Conservation (phyloP, 2,888 invertebrate species). For the Euclidia mi region DNA sequence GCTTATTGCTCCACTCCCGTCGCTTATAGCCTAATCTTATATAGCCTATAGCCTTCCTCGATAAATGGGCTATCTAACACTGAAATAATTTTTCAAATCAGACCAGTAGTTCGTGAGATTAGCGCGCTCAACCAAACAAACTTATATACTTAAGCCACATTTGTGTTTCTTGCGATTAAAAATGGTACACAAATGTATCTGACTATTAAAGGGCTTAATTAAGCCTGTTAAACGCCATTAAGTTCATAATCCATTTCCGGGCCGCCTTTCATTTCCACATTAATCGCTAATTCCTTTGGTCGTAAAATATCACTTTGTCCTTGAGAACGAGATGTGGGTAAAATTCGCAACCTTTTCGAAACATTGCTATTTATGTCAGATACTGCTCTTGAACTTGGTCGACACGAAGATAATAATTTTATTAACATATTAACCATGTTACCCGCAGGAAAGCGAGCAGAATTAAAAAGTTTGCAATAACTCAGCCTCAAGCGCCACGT, state of each 20-base stretch:
- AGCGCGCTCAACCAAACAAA: too few relatives aligned
- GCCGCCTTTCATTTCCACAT: conserved; percentile 9
- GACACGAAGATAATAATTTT: conserved; percentile 22
- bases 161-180: too few relatives aligned
- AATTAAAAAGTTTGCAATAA: conserved; percentile 39
- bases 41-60: too few relatives aligned
- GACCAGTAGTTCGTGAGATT: too few relatives aligned
- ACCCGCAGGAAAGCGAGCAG: conserved; percentile 17
- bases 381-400: conserved; percentile 25
- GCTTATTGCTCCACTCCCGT: too few relatives aligned
- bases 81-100: too few relatives aligned
- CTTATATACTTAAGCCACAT: too few relatives aligned
- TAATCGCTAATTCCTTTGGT: neutral
- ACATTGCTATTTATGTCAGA: neutral
- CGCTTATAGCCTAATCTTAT: too few relatives aligned
- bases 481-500: conserved; percentile 21
- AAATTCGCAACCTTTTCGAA: neutral
- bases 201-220: too few relatives aligned
- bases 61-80: too few relatives aligned
- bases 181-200: too few relatives aligned
- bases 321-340: neutral
- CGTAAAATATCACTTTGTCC: neutral
- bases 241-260: neutral
- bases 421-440: conserved; percentile 30
- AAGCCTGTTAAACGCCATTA: too few relatives aligned